Evolutionary conservation across 1,140 invertebrate species (phyloP).

Genomic region (Lordiphosa mommai): DNA sequence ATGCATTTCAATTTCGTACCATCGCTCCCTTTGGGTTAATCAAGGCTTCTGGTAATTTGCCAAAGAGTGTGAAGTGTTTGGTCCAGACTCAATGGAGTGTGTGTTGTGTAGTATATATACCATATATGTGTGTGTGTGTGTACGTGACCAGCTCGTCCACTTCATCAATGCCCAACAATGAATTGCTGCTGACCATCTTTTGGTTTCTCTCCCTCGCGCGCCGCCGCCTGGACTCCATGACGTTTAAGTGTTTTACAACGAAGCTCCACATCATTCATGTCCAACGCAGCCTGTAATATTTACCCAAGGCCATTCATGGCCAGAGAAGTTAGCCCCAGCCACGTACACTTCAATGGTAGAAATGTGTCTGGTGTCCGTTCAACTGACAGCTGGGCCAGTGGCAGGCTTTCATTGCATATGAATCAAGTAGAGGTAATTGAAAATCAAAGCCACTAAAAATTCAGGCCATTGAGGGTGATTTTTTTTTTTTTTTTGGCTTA

Average conservation of each 20-base stretch:
- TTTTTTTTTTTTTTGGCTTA: no score
- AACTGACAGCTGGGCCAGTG: conserved; percentile 49
- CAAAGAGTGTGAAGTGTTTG: conserved; percentile 69
- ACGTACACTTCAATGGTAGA: conserved; percentile 35
- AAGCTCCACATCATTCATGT: conserved; percentile 73
- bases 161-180: conserved; percentile 34
- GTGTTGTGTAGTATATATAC: conserved; percentile 45
- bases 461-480: background rate
- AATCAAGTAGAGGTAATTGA: conserved; percentile 73
- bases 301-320: conserved; percentile 60
- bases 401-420: conserved; percentile 62
- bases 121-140: conserved; percentile 3
- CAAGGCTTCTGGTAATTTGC: conserved; percentile 68
- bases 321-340: background rate
- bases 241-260: conserved; percentile 72
- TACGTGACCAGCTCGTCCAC: conserved; percentile 19
- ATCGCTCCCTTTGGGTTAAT: conserved; percentile 53
- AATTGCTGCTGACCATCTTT: conserved; percentile 1
- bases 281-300: conserved; percentile 68
- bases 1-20: conserved; percentile 66
- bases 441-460: conserved; percentile 63
- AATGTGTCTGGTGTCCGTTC: conserved; percentile 16
- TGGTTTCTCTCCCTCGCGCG: background rate
- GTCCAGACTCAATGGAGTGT: conserved; percentile 68
- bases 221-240: background rate